Evolutionary conservation across 2,888 invertebrate genomes (phyloP).

Genomic region (Cheilosia pagana): DNA sequence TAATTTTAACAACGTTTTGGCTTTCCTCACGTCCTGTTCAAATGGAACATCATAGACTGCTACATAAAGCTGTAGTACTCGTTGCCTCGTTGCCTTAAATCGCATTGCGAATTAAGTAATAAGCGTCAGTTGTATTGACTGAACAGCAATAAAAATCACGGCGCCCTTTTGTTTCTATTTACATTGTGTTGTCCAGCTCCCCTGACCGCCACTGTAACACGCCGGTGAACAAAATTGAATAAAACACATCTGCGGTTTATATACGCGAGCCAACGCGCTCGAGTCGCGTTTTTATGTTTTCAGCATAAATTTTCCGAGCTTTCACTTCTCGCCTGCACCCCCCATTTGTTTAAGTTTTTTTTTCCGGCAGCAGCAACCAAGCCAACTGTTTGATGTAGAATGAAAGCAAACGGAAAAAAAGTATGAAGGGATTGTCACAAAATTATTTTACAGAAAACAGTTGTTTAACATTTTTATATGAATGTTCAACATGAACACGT

Average conservation of each 20-base stretch:
- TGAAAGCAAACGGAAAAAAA: background rate
- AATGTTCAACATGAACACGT: conserved; percentile 43
- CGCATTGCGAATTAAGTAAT: too few species aligned
- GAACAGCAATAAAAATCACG: background rate
- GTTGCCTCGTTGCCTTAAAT: background rate
- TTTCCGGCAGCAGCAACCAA: too few species aligned
- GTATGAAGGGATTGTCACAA: conserved; percentile 35
- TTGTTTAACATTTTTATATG: conserved; percentile 51
- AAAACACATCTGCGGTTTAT: conserved; percentile 6
- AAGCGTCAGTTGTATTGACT: too few species aligned
- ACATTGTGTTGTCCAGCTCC: background rate
- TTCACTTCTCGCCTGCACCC: background rate
- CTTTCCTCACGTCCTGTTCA: too few species aligned
- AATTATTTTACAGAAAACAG: conserved; percentile 23
- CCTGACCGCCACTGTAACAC: background rate
- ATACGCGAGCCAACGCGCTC: conserved; percentile 1
- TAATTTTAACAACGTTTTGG: too few species aligned
- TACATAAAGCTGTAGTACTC: too few species aligned
- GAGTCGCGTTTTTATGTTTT: conserved; percentile 40
- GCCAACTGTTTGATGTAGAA: too few species aligned
- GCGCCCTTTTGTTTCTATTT: background rate
- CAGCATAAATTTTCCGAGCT: conserved; percentile 22
- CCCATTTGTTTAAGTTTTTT: background rate
- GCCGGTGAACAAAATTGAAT: background rate
- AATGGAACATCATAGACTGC: too few species aligned